Conservation (phyloP, 1,140 invertebrate genomes). For the Pogonognathellus flavescens region DNA sequence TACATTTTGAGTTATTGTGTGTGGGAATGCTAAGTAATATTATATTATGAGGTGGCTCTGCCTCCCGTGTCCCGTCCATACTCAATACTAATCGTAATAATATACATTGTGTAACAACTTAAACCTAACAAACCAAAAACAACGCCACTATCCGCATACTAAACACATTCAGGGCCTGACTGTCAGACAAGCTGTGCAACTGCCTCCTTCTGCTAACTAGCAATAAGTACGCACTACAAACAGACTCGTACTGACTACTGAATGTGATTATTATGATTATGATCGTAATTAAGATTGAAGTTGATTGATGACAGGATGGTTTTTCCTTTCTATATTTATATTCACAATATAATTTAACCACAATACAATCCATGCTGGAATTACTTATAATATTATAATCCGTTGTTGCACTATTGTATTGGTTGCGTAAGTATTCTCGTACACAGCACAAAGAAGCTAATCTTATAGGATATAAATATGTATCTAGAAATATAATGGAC, state of each 20-base stretch:
- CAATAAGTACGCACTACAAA: not conserved
- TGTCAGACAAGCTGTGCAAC: conserved; percentile 24
- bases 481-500: too few relatives aligned
- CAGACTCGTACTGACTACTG: conserved; percentile 20
- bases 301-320: conserved; percentile 62
- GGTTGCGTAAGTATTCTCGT: too few relatives aligned
- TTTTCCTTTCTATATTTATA: conserved; percentile 14
- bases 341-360: too few relatives aligned
- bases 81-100: not conserved
- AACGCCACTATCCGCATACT: too few relatives aligned
- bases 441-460: too few relatives aligned
- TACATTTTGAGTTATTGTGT: conserved; percentile 50
- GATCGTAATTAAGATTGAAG: conserved; percentile 61
- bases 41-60: not conserved
- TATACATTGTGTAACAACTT: not conserved
- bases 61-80: not conserved
- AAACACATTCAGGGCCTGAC: not conserved
- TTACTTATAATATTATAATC: not conserved
- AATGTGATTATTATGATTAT: conserved; percentile 47
- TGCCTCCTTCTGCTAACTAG: too few relatives aligned
- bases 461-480: too few relatives aligned
- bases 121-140: not conserved
- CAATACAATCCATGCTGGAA: too few relatives aligned
- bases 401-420: too few relatives aligned
- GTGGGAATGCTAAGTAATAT: conserved; percentile 28